Conservation (phyloP, 1,140 invertebrate species). For the Heliconius hewitsoni region DNA sequence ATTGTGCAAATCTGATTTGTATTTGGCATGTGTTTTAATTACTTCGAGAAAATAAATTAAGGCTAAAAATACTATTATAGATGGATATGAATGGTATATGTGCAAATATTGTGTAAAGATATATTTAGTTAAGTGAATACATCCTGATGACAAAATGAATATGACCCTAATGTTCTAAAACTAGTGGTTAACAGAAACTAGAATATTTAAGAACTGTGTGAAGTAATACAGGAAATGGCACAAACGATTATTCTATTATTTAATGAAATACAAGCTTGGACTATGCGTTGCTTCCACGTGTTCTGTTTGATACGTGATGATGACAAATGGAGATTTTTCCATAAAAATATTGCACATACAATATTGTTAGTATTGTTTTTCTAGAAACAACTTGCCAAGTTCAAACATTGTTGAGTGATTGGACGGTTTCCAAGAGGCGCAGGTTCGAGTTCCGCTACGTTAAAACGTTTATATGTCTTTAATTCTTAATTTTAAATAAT, state of each 20-base stretch:
- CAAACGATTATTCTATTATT: slow-evolving; percentile 8
- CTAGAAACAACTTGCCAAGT: background rate
- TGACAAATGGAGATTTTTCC: background rate
- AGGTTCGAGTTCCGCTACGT: too few species aligned
- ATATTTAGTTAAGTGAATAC: slow-evolving; percentile 26
- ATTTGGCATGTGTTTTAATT: background rate
- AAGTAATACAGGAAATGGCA: slow-evolving; percentile 28
- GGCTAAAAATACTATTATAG: background rate
- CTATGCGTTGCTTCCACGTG: slow-evolving; percentile 6
- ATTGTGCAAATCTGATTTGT: background rate
- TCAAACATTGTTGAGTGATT: too few species aligned
- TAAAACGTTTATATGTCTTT: too few species aligned
- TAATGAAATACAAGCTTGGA: slow-evolving; percentile 20
- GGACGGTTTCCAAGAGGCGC: too few species aligned
- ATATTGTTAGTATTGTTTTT: background rate
- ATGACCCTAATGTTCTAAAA: slow-evolving; percentile 35
- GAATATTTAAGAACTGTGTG: slow-evolving; percentile 32
- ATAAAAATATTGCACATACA: background rate
- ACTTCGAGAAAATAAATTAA: background rate
- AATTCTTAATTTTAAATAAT: too few species aligned
- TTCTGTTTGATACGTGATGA: background rate
- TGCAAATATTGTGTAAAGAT: background rate
- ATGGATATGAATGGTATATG: too few species aligned
- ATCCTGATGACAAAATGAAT: slow-evolving; percentile 32
- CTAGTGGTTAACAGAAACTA: slow-evolving; percentile 11